These are phyloP conservation scores for Entomobrya proxima DNA, from an alignment of 2,888 invertebrate species.

Conservation along the genomic window DNA sequence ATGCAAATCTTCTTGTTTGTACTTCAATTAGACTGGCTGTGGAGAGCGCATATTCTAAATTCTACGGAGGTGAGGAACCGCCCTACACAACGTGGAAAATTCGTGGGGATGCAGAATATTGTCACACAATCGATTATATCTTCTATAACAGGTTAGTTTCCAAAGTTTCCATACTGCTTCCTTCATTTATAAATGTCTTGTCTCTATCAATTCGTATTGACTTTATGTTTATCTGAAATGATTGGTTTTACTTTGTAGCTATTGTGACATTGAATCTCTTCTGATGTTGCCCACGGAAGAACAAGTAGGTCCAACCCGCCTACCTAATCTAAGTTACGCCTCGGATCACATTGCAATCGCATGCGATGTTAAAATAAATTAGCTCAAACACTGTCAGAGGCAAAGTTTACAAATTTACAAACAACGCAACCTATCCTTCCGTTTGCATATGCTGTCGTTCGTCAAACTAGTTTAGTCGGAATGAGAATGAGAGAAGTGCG, in stretches of 20 bases:
- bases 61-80: conserved; percentile 80
- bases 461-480: background rate
- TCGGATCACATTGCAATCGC: conserved; percentile 88
- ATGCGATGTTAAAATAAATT: conserved; percentile 80
- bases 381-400: conserved; percentile 22
- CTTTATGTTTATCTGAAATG: background rate
- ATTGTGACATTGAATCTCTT: conserved; percentile 80
- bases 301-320: conserved; percentile 83
- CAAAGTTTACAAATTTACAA: conserved; percentile 40
- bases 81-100: conserved; percentile 87
- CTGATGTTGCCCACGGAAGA: conserved; percentile 82
- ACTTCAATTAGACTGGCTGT: conserved; percentile 74
- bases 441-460: conserved; percentile 11
- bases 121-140: conserved; percentile 87
- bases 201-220: background rate
- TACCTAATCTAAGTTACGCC: conserved; percentile 84
- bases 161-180: no score
- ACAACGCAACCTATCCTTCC: conserved; percentile 62
- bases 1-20: no score
- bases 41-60: conserved; percentile 77
- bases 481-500: background rate
- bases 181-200: background rate
- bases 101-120: conserved; percentile 84
- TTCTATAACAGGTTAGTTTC: conserved; percentile 80
- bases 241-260: conserved; percentile 69